Evolutionary conservation across 2,113 vertebrate genomes (phyloP).

Genomic region (Sinocyclocheilus anophthalmus): DNA sequence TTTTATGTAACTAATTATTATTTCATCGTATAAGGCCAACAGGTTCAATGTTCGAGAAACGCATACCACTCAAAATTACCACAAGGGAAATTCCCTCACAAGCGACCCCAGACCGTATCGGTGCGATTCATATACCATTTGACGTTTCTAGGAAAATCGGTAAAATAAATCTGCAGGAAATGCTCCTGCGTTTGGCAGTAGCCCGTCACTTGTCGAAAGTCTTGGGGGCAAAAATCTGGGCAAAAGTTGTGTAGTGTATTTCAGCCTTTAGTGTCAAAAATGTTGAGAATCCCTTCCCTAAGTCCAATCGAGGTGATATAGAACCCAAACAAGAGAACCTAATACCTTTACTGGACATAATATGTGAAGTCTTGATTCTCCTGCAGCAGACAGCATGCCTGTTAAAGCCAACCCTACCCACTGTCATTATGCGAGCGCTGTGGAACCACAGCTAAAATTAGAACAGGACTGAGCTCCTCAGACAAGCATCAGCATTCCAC

Average conservation of each 20-base stretch:
- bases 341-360: background rate
- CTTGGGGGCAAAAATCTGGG: background rate
- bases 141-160: background rate
- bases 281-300: background rate
- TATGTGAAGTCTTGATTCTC: slow-evolving; percentile 11
- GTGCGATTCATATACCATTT: background rate
- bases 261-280: background rate
- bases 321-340: background rate
- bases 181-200: too few relatives aligned
- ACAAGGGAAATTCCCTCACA: too few relatives aligned
- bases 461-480: slow-evolving; percentile 68
- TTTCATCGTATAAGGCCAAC: too few relatives aligned
- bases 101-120: too few relatives aligned
- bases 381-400: slow-evolving; percentile 19
- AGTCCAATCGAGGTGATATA: background rate
- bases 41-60: too few relatives aligned
- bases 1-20: too few relatives aligned
- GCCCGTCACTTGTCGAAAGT: background rate
- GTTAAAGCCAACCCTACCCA: slow-evolving; percentile 60
- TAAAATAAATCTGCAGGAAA: background rate
- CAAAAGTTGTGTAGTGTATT: background rate
- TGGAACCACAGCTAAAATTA: slow-evolving; percentile 75
- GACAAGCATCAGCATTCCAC: slow-evolving; percentile 74
- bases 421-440: slow-evolving; percentile 68
- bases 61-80: too few relatives aligned